phyloP scores from a whole-genome alignment of 1,140 invertebrate genomes.

The Chrysoperla carnea region DNA sequence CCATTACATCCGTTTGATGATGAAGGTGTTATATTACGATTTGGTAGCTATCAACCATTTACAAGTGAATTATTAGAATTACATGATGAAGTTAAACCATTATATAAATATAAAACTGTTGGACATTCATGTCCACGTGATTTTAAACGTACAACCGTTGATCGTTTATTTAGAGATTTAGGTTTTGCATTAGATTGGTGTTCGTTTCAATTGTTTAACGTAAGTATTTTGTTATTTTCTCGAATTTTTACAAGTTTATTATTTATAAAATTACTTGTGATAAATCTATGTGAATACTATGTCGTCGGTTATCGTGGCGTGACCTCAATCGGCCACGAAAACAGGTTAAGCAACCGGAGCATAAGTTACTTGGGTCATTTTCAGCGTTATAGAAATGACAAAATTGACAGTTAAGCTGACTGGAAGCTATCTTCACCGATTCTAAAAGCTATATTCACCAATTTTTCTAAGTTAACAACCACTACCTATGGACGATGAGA shows the following conservation, averaged over 20 bases:
- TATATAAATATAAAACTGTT: constrained; percentile 33
- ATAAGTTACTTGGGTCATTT: too few species aligned
- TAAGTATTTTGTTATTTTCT: neutral
- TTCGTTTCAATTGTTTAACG: constrained; percentile 53
- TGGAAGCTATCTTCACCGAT: too few species aligned
- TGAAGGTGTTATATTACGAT: constrained; percentile 65
- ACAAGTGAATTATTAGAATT: constrained; percentile 53
- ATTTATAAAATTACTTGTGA: constrained; percentile 12
- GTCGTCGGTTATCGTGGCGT: too few species aligned
- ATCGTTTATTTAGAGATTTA: constrained; percentile 60
- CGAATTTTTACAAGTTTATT: neutral
- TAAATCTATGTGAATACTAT: too few species aligned
- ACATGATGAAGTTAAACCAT: constrained; percentile 62
- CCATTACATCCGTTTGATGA: constrained; percentile 65
- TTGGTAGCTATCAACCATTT: constrained; percentile 58
- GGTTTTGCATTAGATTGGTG: constrained; percentile 78
- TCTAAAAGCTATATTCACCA: too few species aligned
- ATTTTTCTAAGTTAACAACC: too few species aligned
- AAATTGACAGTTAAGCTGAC: too few species aligned
- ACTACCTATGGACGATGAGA: too few species aligned
- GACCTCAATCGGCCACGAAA: too few species aligned
- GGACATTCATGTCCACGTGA: constrained; percentile 54
- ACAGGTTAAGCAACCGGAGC: too few species aligned
- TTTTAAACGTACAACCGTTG: constrained; percentile 70
- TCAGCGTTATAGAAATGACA: too few species aligned